Conservation (phyloP, 1,140 invertebrate genomes). For the Zaprionus lachaisei region DNA sequence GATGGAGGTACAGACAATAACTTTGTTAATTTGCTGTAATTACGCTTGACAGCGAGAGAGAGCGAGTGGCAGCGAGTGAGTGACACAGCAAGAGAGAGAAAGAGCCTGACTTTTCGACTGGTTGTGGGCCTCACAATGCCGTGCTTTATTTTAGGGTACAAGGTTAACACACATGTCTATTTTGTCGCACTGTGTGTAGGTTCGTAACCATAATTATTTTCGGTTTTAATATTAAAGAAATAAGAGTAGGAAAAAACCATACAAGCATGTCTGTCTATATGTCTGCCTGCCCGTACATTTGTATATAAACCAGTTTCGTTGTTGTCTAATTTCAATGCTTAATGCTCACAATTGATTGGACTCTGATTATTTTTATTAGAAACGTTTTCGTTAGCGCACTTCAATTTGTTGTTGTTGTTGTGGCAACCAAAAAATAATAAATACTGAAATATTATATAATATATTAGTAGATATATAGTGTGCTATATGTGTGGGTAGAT, state of each 20-base stretch:
- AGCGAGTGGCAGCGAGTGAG: background rate
- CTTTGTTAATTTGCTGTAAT: constrained; percentile 78
- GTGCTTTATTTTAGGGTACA: constrained; percentile 79
- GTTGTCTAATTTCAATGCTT: constrained; percentile 73
- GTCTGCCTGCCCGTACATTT: background rate
- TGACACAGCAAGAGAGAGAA: background rate
- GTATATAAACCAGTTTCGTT: constrained; percentile 69
- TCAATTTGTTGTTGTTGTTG: constrained; percentile 35
- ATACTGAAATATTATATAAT: background rate
- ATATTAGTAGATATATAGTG: background rate
- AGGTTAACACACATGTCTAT: constrained; percentile 60
- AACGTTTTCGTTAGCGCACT: constrained; percentile 41
- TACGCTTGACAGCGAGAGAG: constrained; percentile 31
- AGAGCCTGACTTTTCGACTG: constrained; percentile 24
- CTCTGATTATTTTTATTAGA: constrained; percentile 63
- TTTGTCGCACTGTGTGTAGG: constrained; percentile 65
- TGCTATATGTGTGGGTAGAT: background rate
- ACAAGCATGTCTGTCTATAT: background rate
- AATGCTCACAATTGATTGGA: constrained; percentile 74
- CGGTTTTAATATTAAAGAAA: constrained; percentile 67
- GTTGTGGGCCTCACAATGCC: constrained; percentile 65
- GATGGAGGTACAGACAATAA: constrained; percentile 40
- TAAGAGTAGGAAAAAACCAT: constrained; percentile 37
- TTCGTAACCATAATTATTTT: constrained; percentile 75
- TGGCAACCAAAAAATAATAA: constrained; percentile 10